phyloP scores from a whole-genome alignment of 1,140 invertebrate species.

The Heterodera schachtii region DNA sequence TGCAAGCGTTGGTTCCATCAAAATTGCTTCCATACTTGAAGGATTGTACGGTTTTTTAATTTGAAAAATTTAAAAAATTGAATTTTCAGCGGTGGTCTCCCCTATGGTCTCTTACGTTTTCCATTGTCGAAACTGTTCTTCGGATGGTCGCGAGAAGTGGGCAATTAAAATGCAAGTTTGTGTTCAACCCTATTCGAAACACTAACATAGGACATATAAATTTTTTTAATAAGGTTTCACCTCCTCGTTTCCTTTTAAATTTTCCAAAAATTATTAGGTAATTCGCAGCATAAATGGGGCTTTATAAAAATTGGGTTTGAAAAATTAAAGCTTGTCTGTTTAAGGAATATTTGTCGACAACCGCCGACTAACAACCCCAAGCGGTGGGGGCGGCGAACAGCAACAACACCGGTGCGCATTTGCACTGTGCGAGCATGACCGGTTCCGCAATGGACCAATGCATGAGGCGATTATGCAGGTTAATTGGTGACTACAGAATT shows the following conservation, averaged over 20 bases:
- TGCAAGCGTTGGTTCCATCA: constrained; percentile 61
- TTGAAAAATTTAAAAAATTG: neutral
- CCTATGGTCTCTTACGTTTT: constrained; percentile 95
- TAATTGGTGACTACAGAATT: too few species aligned
- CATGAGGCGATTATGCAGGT: constrained; percentile 52
- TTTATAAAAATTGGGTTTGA: too few species aligned
- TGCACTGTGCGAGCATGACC: constrained; percentile 43
- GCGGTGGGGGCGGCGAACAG: too few species aligned
- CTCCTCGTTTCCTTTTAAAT: too few species aligned
- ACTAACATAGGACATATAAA: too few species aligned
- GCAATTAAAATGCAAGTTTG: constrained; percentile 66
- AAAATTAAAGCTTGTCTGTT: too few species aligned
- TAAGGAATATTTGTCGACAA: constrained; percentile 30
- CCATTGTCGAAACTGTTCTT: constrained; percentile 90
- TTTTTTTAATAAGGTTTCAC: too few species aligned
- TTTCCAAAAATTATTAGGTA: too few species aligned
- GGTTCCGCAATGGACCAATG: constrained; percentile 49
- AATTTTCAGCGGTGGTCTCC: constrained; percentile 69
- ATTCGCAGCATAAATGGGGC: too few species aligned
- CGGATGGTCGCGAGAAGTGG: constrained; percentile 71
- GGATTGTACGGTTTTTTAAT: constrained; percentile 53
- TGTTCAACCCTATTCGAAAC: too few species aligned
- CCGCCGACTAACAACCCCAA: too few species aligned
- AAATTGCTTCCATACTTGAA: constrained; percentile 54
- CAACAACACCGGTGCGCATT: constrained; percentile 20